A percentile compares a stretch with the other conserved stretches of the same genome.
phyloP scores from a whole-genome alignment of 2,797 vertebrate species.

The Cottoperca gobio region DNA sequence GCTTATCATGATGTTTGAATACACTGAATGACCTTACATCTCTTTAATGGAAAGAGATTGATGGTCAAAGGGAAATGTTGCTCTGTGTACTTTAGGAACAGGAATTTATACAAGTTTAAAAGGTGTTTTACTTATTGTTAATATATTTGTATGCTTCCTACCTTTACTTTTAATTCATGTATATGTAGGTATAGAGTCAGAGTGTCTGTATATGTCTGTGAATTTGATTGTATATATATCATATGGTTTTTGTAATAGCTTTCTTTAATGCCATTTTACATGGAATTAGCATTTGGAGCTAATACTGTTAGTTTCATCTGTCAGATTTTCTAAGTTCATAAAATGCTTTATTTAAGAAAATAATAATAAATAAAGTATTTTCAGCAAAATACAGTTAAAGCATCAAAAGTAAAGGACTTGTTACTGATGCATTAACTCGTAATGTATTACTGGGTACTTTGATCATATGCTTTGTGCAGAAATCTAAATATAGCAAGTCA shows the following conservation, averaged over 20 bases:
- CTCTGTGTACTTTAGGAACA: not conserved
- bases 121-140: not conserved
- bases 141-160: no score
- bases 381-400: not conserved
- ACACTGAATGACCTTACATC: not conserved
- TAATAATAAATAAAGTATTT: no score
- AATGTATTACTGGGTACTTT: not conserved
- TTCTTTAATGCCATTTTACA: not conserved
- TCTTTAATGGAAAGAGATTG: not conserved
- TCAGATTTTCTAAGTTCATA: not conserved
- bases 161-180: not conserved
- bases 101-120: not conserved
- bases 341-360: not conserved
- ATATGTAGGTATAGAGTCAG: not conserved
- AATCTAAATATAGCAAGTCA: not conserved
- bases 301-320: not conserved
- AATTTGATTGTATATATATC: not conserved
- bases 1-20: constrained; percentile 21
- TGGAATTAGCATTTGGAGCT: not conserved
- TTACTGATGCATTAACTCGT: not conserved
- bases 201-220: not conserved
- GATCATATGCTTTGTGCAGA: not conserved
- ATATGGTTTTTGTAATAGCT: not conserved
- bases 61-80: constrained; percentile 11
- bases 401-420: not conserved